A percentile compares a stretch with the other conserved stretches of the same genome.
These are phyloP conservation scores for Siniperca obscura DNA, from an alignment of 2,797 vertebrate genomes.

Conservation along the genomic window DNA sequence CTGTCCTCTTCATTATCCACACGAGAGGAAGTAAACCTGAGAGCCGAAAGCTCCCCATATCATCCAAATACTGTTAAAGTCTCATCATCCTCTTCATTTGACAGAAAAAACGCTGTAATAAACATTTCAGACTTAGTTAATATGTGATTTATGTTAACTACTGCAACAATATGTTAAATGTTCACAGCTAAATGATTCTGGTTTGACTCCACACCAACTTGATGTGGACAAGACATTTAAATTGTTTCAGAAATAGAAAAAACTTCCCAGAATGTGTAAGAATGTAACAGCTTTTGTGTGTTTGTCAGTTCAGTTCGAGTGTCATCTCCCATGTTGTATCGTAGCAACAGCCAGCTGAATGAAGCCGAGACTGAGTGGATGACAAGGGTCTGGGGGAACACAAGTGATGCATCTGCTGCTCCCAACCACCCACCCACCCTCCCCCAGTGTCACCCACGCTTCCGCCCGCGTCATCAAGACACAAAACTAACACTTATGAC, in stretches of 20 bases:
- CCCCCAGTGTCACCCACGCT: conserved; percentile 67
- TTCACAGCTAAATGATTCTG: background rate
- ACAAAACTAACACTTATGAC: conserved; percentile 74
- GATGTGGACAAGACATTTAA: conserved; percentile 21
- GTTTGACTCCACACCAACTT: background rate
- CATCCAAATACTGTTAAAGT: conserved; percentile 9
- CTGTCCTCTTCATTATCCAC: conserved; percentile 42
- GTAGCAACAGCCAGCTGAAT: conserved; percentile 74
- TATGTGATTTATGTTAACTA: background rate
- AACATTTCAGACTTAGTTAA: background rate
- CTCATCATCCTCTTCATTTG: conserved; percentile 6
- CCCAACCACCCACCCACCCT: conserved; percentile 41
- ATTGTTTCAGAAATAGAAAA: conserved; percentile 34
- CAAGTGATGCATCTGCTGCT: conserved; percentile 63
- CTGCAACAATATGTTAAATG: background rate
- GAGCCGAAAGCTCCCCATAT: conserved; percentile 13
- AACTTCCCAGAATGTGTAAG: conserved; percentile 29
- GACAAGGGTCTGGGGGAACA: conserved; percentile 73
- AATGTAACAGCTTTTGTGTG: conserved; percentile 38
- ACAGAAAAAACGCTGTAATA: background rate
- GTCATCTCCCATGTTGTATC: conserved; percentile 66
- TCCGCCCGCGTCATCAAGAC: conserved; percentile 68
- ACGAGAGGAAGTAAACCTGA: conserved; percentile 17
- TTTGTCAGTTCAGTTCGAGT: conserved; percentile 46
- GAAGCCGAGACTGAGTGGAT: conserved; percentile 58